phyloP scores from a whole-genome alignment of 2,888 invertebrate species.

The Eupeodes luniger region DNA sequence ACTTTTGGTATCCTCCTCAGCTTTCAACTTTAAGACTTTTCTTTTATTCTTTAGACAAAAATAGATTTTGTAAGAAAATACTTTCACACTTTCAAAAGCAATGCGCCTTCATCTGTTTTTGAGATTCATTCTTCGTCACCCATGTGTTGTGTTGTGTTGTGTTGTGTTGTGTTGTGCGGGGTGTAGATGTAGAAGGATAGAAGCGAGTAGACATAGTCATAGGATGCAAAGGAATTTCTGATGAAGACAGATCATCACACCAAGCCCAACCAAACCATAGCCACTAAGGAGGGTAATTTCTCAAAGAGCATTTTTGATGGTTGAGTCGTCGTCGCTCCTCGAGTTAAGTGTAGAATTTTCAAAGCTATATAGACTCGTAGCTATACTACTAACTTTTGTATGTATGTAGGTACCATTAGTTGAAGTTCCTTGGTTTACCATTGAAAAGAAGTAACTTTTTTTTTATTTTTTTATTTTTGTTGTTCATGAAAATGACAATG shows the following conservation, averaged over 20 bases:
- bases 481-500: slow-evolving; percentile 56
- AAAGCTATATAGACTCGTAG: too few relatives aligned
- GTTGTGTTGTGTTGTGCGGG: too few relatives aligned
- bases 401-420: neutral
- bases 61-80: slow-evolving; percentile 13
- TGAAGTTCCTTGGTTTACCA: slow-evolving; percentile 55
- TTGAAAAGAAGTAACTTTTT: slow-evolving; percentile 56
- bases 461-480: slow-evolving; percentile 17
- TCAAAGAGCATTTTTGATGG: slow-evolving; percentile 68
- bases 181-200: too few relatives aligned
- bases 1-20: slow-evolving; percentile 24
- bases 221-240: slow-evolving; percentile 60
- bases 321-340: slow-evolving; percentile 9
- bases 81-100: slow-evolving; percentile 58
- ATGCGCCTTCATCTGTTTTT: slow-evolving; percentile 41
- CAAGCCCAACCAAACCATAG: slow-evolving; percentile 36
- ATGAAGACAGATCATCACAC: slow-evolving; percentile 69
- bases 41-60: slow-evolving; percentile 3
- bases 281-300: slow-evolving; percentile 72
- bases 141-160: slow-evolving; percentile 23
- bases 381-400: too few relatives aligned
- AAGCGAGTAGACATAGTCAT: too few relatives aligned
- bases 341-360: too few relatives aligned
- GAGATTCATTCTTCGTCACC: slow-evolving; percentile 58
- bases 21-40: neutral